These are phyloP conservation scores for Emydura subglobosa DNA, from an alignment of 2,113 vertebrate species.

Conservation along the genomic window DNA sequence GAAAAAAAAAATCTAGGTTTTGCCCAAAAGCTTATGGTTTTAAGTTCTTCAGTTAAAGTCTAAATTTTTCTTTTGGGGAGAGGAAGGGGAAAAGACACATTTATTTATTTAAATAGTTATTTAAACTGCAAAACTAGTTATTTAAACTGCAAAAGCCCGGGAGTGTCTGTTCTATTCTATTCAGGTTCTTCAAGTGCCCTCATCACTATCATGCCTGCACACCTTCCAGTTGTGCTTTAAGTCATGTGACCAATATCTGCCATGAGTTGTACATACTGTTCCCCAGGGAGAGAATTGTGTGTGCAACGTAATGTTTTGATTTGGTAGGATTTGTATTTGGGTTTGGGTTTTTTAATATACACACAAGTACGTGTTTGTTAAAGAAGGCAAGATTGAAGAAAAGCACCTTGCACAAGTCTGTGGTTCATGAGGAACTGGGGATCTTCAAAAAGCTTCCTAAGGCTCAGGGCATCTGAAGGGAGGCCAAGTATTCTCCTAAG, in stretches of 20 bases:
- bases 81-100: not conserved
- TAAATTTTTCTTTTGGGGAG: not conserved
- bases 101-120: no score
- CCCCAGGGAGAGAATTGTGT: not conserved
- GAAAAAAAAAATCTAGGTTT: not conserved
- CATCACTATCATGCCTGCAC: no score
- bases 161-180: not conserved
- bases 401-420: not conserved
- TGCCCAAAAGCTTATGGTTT: not conserved
- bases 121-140: not conserved
- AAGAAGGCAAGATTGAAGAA: not conserved
- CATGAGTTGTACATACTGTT: not conserved
- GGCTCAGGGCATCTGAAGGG: not conserved
- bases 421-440: not conserved
- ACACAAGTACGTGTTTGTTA: rapidly evolving
- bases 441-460: not conserved
- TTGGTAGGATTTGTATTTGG: not conserved
- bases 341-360: not conserved
- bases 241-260: not conserved
- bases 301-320: not conserved
- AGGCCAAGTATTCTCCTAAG: not conserved
- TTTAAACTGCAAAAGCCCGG: not conserved
- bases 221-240: not conserved
- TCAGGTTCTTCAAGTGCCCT: not conserved
- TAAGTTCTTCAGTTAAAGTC: not conserved